Evolutionary conservation across 2,797 vertebrate genomes (phyloP).

Genomic region (Gadopsis bispinosus): DNA sequence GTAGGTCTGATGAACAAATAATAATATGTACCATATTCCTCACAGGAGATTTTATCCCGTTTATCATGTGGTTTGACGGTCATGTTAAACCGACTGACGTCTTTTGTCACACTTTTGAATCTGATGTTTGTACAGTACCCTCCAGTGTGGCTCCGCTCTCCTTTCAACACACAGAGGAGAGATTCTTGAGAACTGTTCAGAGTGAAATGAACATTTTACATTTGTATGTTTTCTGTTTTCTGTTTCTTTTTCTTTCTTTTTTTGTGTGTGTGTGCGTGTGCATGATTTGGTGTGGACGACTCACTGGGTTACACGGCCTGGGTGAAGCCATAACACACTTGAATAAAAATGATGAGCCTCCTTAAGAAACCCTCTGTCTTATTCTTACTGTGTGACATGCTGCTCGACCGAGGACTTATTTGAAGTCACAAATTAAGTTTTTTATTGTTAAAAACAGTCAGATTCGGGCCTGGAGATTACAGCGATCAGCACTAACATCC

Average conservation of each 20-base stretch:
- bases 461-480: background rate
- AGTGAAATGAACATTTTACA: slow-evolving; percentile 72
- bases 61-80: slow-evolving; percentile 42
- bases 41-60: slow-evolving; percentile 60
- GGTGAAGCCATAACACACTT: slow-evolving; percentile 82
- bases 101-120: slow-evolving; percentile 64
- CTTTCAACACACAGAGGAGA: slow-evolving; percentile 53
- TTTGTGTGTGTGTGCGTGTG: slow-evolving; percentile 70
- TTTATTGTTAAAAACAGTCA: background rate
- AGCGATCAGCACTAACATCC: too few species aligned
- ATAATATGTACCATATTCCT: slow-evolving; percentile 66
- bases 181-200: slow-evolving; percentile 55
- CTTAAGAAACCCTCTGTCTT: slow-evolving; percentile 70
- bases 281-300: slow-evolving; percentile 83
- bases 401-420: slow-evolving; percentile 1
- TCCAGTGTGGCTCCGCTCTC: slow-evolving; percentile 50
- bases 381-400: slow-evolving; percentile 27
- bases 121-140: slow-evolving; percentile 69
- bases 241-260: slow-evolving; percentile 34
- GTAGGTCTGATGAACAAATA: slow-evolving; percentile 79
- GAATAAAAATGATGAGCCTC: slow-evolving; percentile 84
- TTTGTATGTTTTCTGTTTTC: slow-evolving; percentile 69
- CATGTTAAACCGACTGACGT: slow-evolving; percentile 36
- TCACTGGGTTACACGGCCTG: slow-evolving; percentile 75
- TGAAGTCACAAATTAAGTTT: background rate